Base-by-base conservation (phyloP, 64 coral and sea anemone genomes). In the Pocillopora damicornis region DNA sequence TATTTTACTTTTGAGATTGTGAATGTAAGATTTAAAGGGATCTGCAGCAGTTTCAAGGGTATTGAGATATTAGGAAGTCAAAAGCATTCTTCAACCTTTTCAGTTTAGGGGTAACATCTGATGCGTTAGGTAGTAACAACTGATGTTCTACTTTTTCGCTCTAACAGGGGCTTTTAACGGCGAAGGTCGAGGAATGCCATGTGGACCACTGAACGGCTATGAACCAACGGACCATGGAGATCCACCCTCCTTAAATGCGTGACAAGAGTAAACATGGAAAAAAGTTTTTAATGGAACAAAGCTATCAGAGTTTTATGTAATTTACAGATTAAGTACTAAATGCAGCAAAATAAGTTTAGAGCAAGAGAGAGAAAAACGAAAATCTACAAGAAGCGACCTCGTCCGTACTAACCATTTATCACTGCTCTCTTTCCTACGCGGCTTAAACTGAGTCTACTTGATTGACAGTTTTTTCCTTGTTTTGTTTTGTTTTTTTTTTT, bases 241-340 rank as follows among this genome's bases (percentile, higher is more conserved):
- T 11, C 81, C 81, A 85, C 81, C 81, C 81, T 85, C 81, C 81
- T 73, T 85, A 85, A 85, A 85, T 85, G 81, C 81, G 81, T 85
- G 81, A 85, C 81, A 85, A 73, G 16, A 85, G 63, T 72, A 85
- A 68, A 57, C 38, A 85, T 23, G 64, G 35, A 85, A 23, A 7
- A 85, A 72, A 58, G 64, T 85, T 85, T 85, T 85, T 26, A 85
- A 72, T 71, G 63, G 65, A 85, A 81, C 30, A 85, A 56, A 73
- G 65, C 81, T 85, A 85, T 85, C 81, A 85, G 81, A 85, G 64
- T 85, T 85, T 85, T 85, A 85, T 85, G 81, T 85, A 68, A 85
- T 85, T 85, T 85, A 73, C 81, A 85, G 80, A 85, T 85, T 72
- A 85, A 72, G 81, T 68, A 85, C 81, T 72, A 85, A 83, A 73